These are phyloP conservation scores for Andricus curvator DNA, from an alignment of 2,888 invertebrate genomes.

Conservation along the genomic window DNA sequence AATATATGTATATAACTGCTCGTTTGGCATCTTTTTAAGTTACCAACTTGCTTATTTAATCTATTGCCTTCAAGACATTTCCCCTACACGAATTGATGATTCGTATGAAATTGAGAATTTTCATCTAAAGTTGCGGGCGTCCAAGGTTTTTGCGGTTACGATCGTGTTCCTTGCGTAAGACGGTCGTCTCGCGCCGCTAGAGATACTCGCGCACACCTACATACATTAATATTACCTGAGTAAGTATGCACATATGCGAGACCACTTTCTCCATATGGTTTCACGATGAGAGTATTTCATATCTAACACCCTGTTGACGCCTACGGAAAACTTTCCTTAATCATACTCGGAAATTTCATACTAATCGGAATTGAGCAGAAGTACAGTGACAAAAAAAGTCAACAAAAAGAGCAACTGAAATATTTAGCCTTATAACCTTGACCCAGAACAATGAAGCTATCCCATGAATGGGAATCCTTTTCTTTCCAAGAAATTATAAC, in stretches of 20 bases:
- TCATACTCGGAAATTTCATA: slow-evolving; percentile 1
- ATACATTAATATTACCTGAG: slow-evolving; percentile 51
- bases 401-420: background rate
- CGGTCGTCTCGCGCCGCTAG: slow-evolving; percentile 53
- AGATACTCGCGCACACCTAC: slow-evolving; percentile 52
- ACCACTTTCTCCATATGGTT: slow-evolving; percentile 70
- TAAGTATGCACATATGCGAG: slow-evolving; percentile 52
- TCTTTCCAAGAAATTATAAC: background rate
- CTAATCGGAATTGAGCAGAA: background rate
- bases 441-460: background rate
- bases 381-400: background rate
- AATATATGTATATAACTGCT: background rate
- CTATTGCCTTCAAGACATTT: background rate
- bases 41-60: background rate
- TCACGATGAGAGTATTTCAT: slow-evolving; percentile 58
- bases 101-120: slow-evolving; percentile 15
- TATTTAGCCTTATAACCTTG: background rate
- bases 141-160: slow-evolving; percentile 67
- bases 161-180: slow-evolving; percentile 64
- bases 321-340: slow-evolving; percentile 38
- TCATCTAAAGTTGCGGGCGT: slow-evolving; percentile 50
- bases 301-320: slow-evolving; percentile 39
- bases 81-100: background rate
- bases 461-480: background rate
- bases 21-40: background rate